These are phyloP conservation scores for Choristoneura rosaceana DNA, from an alignment of 2,888 invertebrate species.

Conservation along the genomic window DNA sequence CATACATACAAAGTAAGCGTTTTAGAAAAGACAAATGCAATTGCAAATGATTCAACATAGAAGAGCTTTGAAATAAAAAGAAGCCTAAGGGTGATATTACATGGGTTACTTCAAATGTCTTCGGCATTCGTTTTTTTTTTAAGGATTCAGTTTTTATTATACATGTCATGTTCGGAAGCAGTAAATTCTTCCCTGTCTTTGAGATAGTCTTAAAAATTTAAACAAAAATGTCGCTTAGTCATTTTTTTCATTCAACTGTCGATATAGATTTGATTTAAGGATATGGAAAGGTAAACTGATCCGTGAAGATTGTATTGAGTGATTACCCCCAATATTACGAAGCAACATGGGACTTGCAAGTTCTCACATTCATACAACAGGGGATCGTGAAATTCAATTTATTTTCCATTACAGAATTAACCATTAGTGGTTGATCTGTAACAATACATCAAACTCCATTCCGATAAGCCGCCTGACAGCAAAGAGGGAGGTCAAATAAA, in stretches of 20 bases:
- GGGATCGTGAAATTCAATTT: conserved; percentile 32
- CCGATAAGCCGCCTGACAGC: conserved; percentile 35
- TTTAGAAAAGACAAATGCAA: too few relatives aligned
- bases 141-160: too few relatives aligned
- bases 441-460: conserved; percentile 38
- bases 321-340: conserved; percentile 5
- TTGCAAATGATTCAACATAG: too few relatives aligned
- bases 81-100: neutral
- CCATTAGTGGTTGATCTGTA: conserved; percentile 40
- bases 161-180: too few relatives aligned
- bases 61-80: neutral
- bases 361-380: conserved; percentile 19
- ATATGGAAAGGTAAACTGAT: conserved; percentile 7
- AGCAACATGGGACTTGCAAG: conserved; percentile 21
- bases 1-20: too few relatives aligned
- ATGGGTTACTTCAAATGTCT: too few relatives aligned
- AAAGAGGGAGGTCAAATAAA: conserved; percentile 40
- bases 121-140: too few relatives aligned
- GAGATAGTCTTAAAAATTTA: too few relatives aligned
- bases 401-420: conserved; percentile 43
- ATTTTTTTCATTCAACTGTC: too few relatives aligned
- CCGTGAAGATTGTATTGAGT: conserved; percentile 6
- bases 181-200: too few relatives aligned
- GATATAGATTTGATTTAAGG: too few relatives aligned
- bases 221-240: too few relatives aligned